Evolutionary conservation across 2,888 invertebrate species (phyloP).

Genomic region (Palloptera scutellata): DNA sequence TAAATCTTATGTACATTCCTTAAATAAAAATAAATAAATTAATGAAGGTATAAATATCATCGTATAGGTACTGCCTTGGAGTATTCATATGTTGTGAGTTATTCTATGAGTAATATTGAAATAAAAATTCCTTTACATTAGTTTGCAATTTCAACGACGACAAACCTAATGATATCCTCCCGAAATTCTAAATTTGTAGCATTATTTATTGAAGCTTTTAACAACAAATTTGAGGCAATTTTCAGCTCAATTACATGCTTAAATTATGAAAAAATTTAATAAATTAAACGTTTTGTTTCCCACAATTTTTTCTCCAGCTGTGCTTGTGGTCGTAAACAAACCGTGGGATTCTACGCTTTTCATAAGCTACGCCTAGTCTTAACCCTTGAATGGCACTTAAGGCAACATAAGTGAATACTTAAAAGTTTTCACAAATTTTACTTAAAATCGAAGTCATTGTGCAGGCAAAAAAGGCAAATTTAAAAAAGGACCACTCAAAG

Average conservation of each 20-base stretch:
- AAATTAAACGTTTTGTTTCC: conserved; percentile 14
- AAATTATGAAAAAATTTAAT: neutral
- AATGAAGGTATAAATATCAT: too few species aligned
- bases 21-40: too few species aligned
- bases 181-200: neutral
- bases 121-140: too few species aligned
- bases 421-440: neutral
- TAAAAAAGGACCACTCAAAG: neutral
- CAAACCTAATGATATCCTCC: neutral
- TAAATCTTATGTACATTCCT: too few species aligned
- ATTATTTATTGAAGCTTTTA: conserved; percentile 10
- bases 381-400: conserved; percentile 18
- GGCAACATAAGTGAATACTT: neutral
- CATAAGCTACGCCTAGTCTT: conserved; percentile 27
- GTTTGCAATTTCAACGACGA: neutral
- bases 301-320: conserved; percentile 47
- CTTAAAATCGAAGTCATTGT: neutral
- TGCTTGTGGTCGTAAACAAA: conserved; percentile 63
- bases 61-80: too few species aligned
- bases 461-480: neutral
- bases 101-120: too few species aligned
- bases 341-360: conserved; percentile 60
- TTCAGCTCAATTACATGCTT: conserved; percentile 20
- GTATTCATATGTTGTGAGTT: too few species aligned
- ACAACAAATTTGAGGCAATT: conserved; percentile 1